Base-by-base conservation (phyloP, 2,888 invertebrate species). In the Shargacucullia verbasci region DNA sequence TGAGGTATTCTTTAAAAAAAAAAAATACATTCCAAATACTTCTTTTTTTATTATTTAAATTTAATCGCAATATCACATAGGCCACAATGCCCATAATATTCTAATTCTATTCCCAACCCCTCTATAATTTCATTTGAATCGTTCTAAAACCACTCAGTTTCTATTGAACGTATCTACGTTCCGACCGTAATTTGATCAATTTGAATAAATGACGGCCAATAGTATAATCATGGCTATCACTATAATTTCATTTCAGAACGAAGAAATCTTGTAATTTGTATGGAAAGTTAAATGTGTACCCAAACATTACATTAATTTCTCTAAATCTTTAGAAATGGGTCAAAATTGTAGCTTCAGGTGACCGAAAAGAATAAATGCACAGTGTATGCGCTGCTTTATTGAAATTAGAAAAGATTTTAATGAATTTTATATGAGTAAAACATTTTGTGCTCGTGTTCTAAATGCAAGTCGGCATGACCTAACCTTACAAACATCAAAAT, bases 111-210 rank as follows among this genome's bases (percentile, higher is more conserved):
- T 56, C 52, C 48, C 53, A 53, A 59, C 44, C 57, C 59, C 57
- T 57, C 59, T 52, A 70, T 76, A 70, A 76, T 76, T 78, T 69
- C 46, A 49, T 48, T 47, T 41, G 59, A 75, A 75, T 78, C 56
- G 44, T 20, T 65, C 37, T 54, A 33, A 70, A 40, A 59, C 58
- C 45, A 63, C 60, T 55, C 59, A 55, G 49, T 66, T 43, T 71
- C 39, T 20, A 68, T 65, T 73, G 70, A 59, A 78, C 77, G 77
- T 80, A n/a, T n/a, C n/a, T n/a, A n/a, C 76, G 78, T 80, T 79
- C 71, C 68, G 59, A 55, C 68, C 55, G 79, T 86, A 87, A 89
- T 87, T 85, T 82, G 81, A 82, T 79, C 84, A 84, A 86, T 88
- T 88, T 86, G 76, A 84, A 86, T 86, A 83, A 85, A 82, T 82